A percentile compares a stretch with the other conserved stretches of the same genome.
Evolutionary conservation across 1,140 invertebrate species (phyloP).

Genomic region (Drosophila rhopaloa): DNA sequence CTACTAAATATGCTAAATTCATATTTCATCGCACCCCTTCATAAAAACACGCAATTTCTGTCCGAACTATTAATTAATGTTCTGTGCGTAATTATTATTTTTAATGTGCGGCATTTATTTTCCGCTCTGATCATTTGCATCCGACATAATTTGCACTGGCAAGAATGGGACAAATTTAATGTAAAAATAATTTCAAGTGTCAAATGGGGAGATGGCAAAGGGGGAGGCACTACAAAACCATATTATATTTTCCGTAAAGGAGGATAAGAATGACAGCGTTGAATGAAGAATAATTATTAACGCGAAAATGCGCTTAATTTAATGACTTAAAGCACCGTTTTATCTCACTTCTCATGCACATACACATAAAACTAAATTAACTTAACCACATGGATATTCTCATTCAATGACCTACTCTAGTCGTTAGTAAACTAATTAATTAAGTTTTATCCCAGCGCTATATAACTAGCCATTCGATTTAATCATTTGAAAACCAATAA

Average conservation of each 20-base stretch:
- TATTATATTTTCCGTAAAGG: constrained; percentile 1
- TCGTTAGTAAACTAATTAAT: constrained; percentile 27
- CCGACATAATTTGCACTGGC: constrained; percentile 32
- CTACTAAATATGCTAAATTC: constrained; percentile 59
- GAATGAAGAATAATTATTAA: constrained; percentile 5
- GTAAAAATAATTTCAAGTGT: constrained; percentile 55
- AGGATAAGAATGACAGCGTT: constrained; percentile 3
- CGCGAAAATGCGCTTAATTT: constrained; percentile 2
- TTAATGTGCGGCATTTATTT: constrained; percentile 41
- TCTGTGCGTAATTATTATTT: constrained; percentile 49
- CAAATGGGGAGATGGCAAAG: background rate
- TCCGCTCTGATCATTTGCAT: constrained; percentile 41
- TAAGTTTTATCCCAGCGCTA: background rate
- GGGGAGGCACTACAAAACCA: background rate
- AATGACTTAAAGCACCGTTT: background rate
- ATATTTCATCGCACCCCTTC: constrained; percentile 39
- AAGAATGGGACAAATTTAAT: constrained; percentile 45
- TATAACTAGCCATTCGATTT: constrained; percentile 1
- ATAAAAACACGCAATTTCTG: constrained; percentile 24
- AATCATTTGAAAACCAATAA: constrained; percentile 22
- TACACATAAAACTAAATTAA: background rate
- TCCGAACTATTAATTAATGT: constrained; percentile 66
- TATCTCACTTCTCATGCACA: background rate
- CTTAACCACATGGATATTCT: background rate
- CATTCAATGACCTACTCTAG: constrained; percentile 10